Evolutionary conservation across 2,797 vertebrate species (phyloP), one percentile per base, ranked within the genome.

Genomic region (Phalloptychus januarius): DNA sequence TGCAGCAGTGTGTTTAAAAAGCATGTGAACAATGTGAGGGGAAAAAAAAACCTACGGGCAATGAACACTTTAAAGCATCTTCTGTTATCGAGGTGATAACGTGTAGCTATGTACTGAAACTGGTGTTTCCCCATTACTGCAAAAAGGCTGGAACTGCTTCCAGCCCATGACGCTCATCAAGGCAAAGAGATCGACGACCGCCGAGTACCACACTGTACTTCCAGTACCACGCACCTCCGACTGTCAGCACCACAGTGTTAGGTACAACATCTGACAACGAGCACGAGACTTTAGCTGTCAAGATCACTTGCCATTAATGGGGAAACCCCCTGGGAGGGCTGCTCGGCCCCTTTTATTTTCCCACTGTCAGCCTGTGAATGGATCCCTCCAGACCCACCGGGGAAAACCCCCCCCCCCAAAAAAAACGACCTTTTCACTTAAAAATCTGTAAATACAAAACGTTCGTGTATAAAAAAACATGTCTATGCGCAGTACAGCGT

Each of bases 401-500:
- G 48, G 2, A 18, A 18, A 46, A 46, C 38, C 44, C 44, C 8
- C 44, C 10, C 44, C 10, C 12, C 44, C 18, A 23, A 23, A 23
- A 7, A 50, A 23, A 50, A 23, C 77, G 80, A 85, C 74, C 52
- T 77, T 50, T 85, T 88, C 82, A 90, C 90, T 93, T 93, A 90
- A 92, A 95, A 94, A 91, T 91, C 75, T 89, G 78, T 88, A 84
- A 90, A 87, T 94, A 94, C 88, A 95, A 95, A 95, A 94, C 80
- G 40, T 90, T 81, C 92, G 94, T 85, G 92, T 94, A 94, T 87
- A 54, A 56, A 95, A 96, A 95, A 94, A 94, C 88, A 93, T 79
- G 83, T 88, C 77, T 94, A 93, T 94, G 94, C 93, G 92, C 94
- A 95, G 94, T 93, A 94, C 93, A 95, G 92, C 89, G 91, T 96